Conservation (phyloP, 2,113 vertebrate species). For the Ceyx melanurus region DNA sequence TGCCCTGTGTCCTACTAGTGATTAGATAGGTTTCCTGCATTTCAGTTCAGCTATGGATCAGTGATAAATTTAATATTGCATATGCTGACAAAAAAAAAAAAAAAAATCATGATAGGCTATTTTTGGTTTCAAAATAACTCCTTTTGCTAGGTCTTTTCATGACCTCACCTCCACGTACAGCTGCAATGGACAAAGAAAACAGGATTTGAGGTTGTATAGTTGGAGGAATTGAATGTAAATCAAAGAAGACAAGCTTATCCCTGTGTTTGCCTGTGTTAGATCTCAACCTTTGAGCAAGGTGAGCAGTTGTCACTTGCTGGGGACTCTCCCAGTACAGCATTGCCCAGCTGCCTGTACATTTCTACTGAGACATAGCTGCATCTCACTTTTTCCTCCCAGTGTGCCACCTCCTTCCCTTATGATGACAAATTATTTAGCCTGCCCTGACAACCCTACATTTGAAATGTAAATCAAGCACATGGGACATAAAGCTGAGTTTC, state of each 20-base stretch:
- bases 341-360: background rate
- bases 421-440: constrained; percentile 62
- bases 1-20: background rate
- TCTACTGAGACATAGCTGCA: background rate
- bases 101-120: background rate
- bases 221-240: constrained; percentile 17
- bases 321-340: background rate
- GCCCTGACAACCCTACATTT: constrained; percentile 43
- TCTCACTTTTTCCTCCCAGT: constrained; percentile 40
- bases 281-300: constrained; percentile 9
- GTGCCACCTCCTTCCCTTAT: constrained; percentile 61
- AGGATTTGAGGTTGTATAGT: constrained; percentile 19
- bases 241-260: constrained; percentile 32
- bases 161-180: background rate
- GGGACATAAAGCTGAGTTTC: constrained; percentile 53
- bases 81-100: background rate
- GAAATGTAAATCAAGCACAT: constrained; percentile 65
- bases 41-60: background rate
- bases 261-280: background rate
- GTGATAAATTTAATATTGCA: background rate
- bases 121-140: constrained; percentile 35
- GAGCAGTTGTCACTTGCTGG: background rate
- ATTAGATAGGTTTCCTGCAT: background rate
- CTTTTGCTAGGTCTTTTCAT: background rate
- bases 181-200: constrained; percentile 50